Conservation (phyloP, 1,140 invertebrate species). For the Sycophaga agraensis region DNA sequence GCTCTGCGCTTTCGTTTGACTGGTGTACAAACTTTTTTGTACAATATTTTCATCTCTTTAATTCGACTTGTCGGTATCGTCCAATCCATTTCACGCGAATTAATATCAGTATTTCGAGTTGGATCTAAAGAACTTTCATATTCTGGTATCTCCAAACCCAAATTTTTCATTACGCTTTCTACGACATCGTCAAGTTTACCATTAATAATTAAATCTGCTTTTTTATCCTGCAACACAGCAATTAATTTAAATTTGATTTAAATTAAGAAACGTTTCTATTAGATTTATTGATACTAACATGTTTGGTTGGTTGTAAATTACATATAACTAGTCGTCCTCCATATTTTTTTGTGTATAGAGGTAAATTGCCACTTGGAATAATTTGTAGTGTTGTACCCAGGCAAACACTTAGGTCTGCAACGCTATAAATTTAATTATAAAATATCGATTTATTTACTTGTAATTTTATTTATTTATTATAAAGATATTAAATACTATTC, state of each 20-base stretch:
- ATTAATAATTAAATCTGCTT: constrained; percentile 87
- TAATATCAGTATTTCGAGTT: constrained; percentile 58
- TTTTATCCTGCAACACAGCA: constrained; percentile 85
- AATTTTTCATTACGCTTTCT: constrained; percentile 70
- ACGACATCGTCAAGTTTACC: constrained; percentile 88
- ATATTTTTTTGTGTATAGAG: constrained; percentile 84
- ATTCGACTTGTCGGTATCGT: constrained; percentile 60
- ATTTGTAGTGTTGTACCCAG: constrained; percentile 97
- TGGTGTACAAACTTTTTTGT: constrained; percentile 56
- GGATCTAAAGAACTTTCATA: constrained; percentile 72
- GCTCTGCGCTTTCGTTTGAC: constrained; percentile 55
- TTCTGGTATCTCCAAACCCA: constrained; percentile 70
- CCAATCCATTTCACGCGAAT: constrained; percentile 60
- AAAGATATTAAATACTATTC: too few relatives aligned
- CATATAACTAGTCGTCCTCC: constrained; percentile 90
- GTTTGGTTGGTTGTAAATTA: constrained; percentile 96
- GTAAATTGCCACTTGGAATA: constrained; percentile 93
- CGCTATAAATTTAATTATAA: constrained; percentile 57
- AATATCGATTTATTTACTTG: constrained; percentile 20
- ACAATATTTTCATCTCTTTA: constrained; percentile 60
- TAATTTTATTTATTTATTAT: too few relatives aligned
- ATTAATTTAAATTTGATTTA: constrained; percentile 22
- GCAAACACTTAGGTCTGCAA: constrained; percentile 90
- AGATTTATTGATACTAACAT: constrained; percentile 64
- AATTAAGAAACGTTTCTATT: constrained; percentile 22